A percentile compares a stretch with the other conserved stretches of the same genome.
phyloP scores from a whole-genome alignment of 2,113 vertebrate species.

The Tupaia tana region DNA sequence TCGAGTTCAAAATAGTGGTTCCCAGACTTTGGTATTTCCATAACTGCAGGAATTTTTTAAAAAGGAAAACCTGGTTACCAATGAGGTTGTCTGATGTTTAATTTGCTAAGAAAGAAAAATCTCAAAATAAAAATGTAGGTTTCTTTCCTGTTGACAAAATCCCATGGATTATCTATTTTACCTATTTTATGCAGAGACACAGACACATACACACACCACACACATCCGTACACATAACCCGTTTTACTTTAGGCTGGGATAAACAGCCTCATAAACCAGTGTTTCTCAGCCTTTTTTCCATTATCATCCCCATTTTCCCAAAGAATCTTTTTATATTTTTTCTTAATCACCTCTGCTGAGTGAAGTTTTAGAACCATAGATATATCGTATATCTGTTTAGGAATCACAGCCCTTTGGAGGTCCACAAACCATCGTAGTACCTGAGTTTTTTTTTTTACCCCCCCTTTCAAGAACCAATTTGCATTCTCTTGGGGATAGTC shows the following conservation, averaged over 20 bases:
- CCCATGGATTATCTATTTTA: neutral
- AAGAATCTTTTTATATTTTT: neutral
- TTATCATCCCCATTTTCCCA: neutral
- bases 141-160: neutral
- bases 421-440: neutral
- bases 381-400: neutral
- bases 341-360: rapidly evolving
- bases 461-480: neutral
- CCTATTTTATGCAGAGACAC: neutral
- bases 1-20: neutral
- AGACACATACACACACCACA: neutral
- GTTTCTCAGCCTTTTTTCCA: neutral
- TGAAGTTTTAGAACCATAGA: neutral
- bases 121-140: neutral
- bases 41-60: neutral
- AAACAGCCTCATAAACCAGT: neutral
- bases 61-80: neutral
- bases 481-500: neutral
- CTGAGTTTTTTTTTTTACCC: neutral
- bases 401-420: neutral
- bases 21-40: neutral
- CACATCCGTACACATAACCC: neutral
- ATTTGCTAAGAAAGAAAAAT: slow-evolving; percentile 5
- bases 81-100: neutral
- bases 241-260: neutral